These are phyloP conservation scores for Chrysotoxum bicinctum DNA, from an alignment of 2,888 invertebrate genomes.

Conservation along the genomic window DNA sequence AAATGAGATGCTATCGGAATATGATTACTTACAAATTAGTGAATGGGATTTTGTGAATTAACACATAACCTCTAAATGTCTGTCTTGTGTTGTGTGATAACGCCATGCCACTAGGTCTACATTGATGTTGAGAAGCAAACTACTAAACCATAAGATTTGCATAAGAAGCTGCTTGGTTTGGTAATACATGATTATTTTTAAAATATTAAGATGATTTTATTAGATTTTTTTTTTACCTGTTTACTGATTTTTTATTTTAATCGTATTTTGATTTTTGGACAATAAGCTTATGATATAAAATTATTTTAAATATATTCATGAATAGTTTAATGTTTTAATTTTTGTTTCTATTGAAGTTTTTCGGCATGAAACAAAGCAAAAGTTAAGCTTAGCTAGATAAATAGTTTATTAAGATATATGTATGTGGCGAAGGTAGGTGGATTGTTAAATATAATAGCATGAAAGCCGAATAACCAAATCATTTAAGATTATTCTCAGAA, in stretches of 20 bases:
- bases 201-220: not conserved
- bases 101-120: conserved; percentile 6
- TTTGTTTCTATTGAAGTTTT: not conserved
- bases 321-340: not conserved
- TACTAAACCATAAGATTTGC: not conserved
- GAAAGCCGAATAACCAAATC: too few relatives aligned
- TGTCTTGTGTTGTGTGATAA: not conserved
- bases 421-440: not conserved
- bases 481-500: too few relatives aligned
- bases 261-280: not conserved
- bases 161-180: conserved; percentile 8
- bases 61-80: not conserved
- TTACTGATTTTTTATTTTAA: not conserved
- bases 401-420: not conserved
- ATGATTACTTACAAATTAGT: not conserved
- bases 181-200: conserved; percentile 1
- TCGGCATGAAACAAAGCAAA: not conserved
- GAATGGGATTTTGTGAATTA: conserved; percentile 14
- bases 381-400: not conserved
- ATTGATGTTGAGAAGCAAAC: conserved; percentile 2
- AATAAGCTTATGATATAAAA: not conserved
- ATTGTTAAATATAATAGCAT: too few relatives aligned
- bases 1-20: not conserved
- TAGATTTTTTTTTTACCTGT: not conserved
- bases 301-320: not conserved